Base-by-base conservation (phyloP, 2,797 vertebrate genomes). In the Darevskia mixta region DNA sequence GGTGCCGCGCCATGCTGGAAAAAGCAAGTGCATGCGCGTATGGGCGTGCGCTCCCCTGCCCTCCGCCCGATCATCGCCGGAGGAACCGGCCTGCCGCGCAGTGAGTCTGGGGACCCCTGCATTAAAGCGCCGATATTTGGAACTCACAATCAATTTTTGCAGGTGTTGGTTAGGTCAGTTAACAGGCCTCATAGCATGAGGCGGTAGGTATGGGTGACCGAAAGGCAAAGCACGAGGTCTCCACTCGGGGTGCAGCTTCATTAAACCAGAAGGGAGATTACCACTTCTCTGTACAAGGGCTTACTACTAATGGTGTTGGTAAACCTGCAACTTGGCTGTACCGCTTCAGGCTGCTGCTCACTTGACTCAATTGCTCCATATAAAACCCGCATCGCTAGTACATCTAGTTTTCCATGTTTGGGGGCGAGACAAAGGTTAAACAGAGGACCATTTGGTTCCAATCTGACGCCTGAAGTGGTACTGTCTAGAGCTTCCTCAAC, bases 121-220 rank as follows among this genome's bases (percentile, higher is more conserved):
- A 45, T n/a, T 23, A 73, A 73, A 58, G 69, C 11, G 29, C n/a
- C 10, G 7, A 66, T 49, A 86, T 91, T 58, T 87, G 84, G 64
- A 76, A 94, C 32, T 80, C 76, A 89, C 49, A 91, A 72, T 41
- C 25, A 7, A 75, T 45, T 64, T 58, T 27, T 41, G 7, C n/a
- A 79, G 49, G 43, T 8, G 17, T 75, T 80, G 29, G 10, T 49
- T 67, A 27, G 77, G 20, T 66, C 27, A 67, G 58, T 76, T 76
- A 81, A 49, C n/a, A 66, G 71, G 41, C 43, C 71, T 64, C 71
- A n/a, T 61, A 66, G 27, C 8, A 32, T 55, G n/a, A 76, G n/a
- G 38, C 8, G 25, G 25, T 38, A 61, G 17, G 15, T 35, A 85
- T 32, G 77, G 71, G 15, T 81, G 67, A 73, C 10, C 10, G 23